phyloP scores from a whole-genome alignment of 2,888 invertebrate genomes.

The Drosophila rellima region DNA sequence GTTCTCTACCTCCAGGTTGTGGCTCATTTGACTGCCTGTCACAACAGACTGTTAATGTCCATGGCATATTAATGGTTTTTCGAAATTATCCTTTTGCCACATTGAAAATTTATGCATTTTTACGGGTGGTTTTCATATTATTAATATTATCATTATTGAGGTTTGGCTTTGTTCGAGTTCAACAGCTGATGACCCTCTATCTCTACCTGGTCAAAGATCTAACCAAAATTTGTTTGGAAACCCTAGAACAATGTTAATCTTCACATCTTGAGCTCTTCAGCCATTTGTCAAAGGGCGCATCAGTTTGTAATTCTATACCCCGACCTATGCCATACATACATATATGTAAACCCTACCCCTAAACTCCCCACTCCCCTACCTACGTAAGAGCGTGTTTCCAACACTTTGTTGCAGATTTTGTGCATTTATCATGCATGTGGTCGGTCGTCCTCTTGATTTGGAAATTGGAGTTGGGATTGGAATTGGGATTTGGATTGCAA shows the following conservation, averaged over 20 bases:
- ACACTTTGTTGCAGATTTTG: constrained; percentile 84
- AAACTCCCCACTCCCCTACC: neutral
- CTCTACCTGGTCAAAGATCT: constrained; percentile 36
- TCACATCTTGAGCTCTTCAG: constrained; percentile 37
- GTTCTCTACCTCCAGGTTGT: constrained; percentile 10
- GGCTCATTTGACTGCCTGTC: constrained; percentile 77
- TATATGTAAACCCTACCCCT: constrained; percentile 12
- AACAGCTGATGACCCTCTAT: constrained; percentile 15
- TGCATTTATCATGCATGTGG: constrained; percentile 78
- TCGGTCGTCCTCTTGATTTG: constrained; percentile 18
- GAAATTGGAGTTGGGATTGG: constrained; percentile 24
- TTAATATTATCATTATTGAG: constrained; percentile 50
- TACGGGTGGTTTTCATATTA: constrained; percentile 43
- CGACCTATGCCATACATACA: too few relatives aligned
- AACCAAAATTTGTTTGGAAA: constrained; percentile 34
- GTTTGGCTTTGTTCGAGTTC: constrained; percentile 40
- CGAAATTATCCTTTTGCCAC: constrained; percentile 78
- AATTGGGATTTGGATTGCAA: constrained; percentile 17
- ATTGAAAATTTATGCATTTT: constrained; percentile 64
- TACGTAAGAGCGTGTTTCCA: constrained; percentile 80
- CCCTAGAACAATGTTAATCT: constrained; percentile 52
- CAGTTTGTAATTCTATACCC: constrained; percentile 64
- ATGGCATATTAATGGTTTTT: constrained; percentile 75
- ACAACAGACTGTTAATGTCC: constrained; percentile 73
- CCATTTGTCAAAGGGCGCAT: constrained; percentile 68